phyloP scores from a whole-genome alignment of 2,797 vertebrate species.

The Squalus acanthias region DNA sequence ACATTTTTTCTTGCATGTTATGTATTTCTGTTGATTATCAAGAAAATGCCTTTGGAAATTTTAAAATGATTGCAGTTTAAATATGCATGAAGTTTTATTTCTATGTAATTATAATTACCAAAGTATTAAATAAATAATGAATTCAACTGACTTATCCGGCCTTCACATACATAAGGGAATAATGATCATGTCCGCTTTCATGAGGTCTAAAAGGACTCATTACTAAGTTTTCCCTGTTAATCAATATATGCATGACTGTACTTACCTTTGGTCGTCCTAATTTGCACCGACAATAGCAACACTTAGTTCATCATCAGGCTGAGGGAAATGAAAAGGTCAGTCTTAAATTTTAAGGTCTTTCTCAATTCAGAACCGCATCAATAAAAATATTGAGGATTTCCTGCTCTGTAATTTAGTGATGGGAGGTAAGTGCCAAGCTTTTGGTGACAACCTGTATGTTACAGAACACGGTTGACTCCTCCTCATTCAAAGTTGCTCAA shows the following conservation, averaged over 20 bases:
- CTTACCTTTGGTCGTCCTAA: neutral
- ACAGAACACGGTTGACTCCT: neutral
- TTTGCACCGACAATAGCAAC: neutral
- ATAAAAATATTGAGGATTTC: neutral
- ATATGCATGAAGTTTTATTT: constrained; percentile 30
- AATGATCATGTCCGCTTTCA: neutral
- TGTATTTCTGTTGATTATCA: neutral
- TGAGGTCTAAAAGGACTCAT: neutral
- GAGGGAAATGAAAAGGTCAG: neutral
- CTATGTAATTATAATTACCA: constrained; percentile 10
- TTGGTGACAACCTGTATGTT: neutral
- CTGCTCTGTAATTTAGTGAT: neutral
- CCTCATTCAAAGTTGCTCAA: neutral
- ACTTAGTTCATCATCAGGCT: too few species aligned
- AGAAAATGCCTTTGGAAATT: neutral
- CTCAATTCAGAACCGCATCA: neutral
- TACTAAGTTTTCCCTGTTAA: neutral
- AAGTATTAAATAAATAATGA: constrained; percentile 23
- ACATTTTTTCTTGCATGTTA: neutral
- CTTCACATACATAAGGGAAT: neutral
- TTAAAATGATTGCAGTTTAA: constrained; percentile 3
- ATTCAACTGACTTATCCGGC: neutral
- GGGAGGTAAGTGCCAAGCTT: neutral
- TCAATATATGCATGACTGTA: neutral
- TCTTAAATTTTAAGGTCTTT: neutral